Evolutionary conservation across 92 coral and sea anemone genomes (phyloP).

Genomic region (Meandrina meandrites): DNA sequence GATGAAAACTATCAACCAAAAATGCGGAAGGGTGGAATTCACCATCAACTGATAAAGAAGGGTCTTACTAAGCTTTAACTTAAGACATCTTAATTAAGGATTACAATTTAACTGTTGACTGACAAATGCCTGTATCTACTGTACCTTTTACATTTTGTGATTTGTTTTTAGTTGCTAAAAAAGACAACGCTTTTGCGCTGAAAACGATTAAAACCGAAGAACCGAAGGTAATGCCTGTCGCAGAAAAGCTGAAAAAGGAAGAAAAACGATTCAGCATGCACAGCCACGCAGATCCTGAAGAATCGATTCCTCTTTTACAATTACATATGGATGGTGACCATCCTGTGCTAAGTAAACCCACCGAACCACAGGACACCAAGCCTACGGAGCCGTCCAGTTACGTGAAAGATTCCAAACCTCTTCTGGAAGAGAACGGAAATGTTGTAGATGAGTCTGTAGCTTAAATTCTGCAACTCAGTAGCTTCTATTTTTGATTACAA

Average conservation of each 20-base stretch:
- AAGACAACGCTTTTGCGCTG: conserved; percentile 2
- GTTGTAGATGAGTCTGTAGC: neutral
- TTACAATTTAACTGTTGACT: no score
- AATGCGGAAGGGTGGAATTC: no score
- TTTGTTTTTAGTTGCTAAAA: neutral
- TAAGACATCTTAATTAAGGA: no score
- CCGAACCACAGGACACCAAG: conserved; percentile 13
- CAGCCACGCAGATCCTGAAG: conserved; percentile 17
- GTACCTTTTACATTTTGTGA: no score
- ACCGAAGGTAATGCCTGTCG: neutral
- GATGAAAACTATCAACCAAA: no score
- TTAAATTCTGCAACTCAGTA: no score
- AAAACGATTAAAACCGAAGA: conserved; percentile 17
- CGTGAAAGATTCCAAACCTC: neutral
- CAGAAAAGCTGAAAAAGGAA: conserved; percentile 7
- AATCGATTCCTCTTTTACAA: conserved; percentile 25
- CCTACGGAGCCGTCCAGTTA: neutral
- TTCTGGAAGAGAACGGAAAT: conserved; percentile 18
- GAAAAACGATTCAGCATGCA: conserved; percentile 8
- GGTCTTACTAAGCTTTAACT: no score
- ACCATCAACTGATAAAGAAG: no score
- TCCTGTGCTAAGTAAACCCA: neutral
- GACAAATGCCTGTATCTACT: no score
- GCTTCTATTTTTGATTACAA: no score
- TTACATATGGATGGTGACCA: conserved; percentile 13